Evolutionary conservation across 2,797 vertebrate genomes (phyloP), one percentile per base, ranked within the genome.

Genomic region (Falco berigora): DNA sequence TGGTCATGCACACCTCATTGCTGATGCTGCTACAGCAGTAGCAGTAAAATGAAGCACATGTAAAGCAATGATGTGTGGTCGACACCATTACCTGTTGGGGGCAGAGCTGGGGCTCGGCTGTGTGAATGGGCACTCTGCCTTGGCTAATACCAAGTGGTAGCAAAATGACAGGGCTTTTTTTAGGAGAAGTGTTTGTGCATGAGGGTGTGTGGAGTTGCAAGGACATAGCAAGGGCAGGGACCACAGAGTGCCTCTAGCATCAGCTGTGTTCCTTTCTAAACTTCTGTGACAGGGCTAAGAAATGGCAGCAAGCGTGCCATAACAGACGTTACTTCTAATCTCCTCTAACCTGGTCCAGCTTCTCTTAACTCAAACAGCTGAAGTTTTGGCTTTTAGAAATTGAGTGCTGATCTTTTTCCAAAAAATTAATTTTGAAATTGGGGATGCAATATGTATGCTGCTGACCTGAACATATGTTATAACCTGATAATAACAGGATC

Each of bases 401-500:
- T 53, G 81, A 94, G 34, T 0, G 0, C 88, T 83, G 94, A 90
- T 96, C 72, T 61, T 68, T 49, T 67, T 68, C 63, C 46, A 53
- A 55, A 93, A 95, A 87, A 92, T 44, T 85, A 94, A 80, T 90
- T 90, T 93, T 94, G 83, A 85, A 95, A 74, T 89, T 36, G 83
- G 87, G 61, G 75, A n/a, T 83, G 86, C 84, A 85, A 4, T 91
- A 46, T 87, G 84, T 93, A 93, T 55, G 46, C 83, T 93, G 84
- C 94, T 91, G 90, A 94, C 92, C 96, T 85, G 92, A 97, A 92
- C 96, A 95, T 94, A 83, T 97, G 94, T 95, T 95, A 80, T 75
- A 91, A 92, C 81, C 88, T 91, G 96, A 97, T 97, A 96, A 88
- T 78, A 95, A 75, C 78, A 74, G 88, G 80, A 95, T 86, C 93